A percentile compares a stretch with the other conserved stretches of the same genome.
phyloP scores from a whole-genome alignment of 2,113 vertebrate genomes.

The Loxodonta africana region DNA sequence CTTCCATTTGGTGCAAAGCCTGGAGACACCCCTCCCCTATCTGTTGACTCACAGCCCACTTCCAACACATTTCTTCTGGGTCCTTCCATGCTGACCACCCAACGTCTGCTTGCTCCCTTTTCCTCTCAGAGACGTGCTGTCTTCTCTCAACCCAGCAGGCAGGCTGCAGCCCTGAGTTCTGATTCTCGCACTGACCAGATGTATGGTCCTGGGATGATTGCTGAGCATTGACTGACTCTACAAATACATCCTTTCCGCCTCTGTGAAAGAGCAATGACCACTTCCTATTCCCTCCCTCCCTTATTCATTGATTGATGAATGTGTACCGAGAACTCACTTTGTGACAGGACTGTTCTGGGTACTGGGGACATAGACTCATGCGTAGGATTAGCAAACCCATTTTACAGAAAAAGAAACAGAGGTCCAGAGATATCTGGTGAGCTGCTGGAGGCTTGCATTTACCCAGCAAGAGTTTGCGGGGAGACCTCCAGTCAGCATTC shows the following conservation, averaged over 20 bases:
- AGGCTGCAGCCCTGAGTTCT: rapidly evolving
- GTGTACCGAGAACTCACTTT: not conserved
- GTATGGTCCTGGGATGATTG: not conserved
- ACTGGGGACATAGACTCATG: not conserved
- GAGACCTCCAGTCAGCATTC: not conserved
- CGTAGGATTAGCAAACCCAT: not conserved
- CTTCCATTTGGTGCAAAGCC: not conserved
- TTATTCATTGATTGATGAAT: not conserved
- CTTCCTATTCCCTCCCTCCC: not conserved
- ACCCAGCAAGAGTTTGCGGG: not conserved
- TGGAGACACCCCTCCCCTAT: not conserved
- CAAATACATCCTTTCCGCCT: not conserved
- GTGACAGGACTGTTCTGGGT: not conserved
- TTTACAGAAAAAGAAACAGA: conserved; percentile 49
- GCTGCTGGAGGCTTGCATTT: not conserved
- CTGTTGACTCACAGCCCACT: not conserved
- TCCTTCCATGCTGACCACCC: not conserved
- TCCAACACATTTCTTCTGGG: no score
- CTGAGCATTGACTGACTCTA: not conserved
- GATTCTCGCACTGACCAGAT: not conserved
- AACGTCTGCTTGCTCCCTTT: not conserved
- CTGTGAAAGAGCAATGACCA: not conserved
- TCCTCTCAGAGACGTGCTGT: not conserved
- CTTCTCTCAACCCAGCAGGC: not conserved
- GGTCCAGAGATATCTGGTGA: not conserved